Evolutionary conservation across 2,113 vertebrate species (phyloP), one percentile per base, ranked within the genome.

Genomic region (mouse (Mus musculus)): DNA sequence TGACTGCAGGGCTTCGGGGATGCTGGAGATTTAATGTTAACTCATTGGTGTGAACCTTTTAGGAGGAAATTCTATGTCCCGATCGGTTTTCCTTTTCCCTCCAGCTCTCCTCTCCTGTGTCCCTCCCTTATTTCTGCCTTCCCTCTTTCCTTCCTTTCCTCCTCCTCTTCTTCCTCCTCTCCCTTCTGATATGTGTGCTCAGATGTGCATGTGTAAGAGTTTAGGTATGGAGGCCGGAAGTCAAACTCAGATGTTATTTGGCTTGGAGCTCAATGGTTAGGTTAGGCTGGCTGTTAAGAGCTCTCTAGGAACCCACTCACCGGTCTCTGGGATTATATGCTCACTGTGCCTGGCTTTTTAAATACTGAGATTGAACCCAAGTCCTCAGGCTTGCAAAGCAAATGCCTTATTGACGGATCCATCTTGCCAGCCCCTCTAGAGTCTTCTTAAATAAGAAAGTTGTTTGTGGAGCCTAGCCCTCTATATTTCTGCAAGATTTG

Each of bases 1-100:
- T 65, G 78, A 90, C 76, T 90, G 76, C 30, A 13, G 11, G 49
- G 67, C 78, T 89, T 7, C 52, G 76, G 71, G 86, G 46, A 56
- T 14, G 36, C 77, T 80, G 77, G 86, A 22, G 63, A 84, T 65
- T 97, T 91, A 89, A 93, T 36, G 75, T 76, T 30, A 54, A n/a
- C 42, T 90, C 73, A 2, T 91, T 90, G 56, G 54, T 30, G 12
- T 81, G 30, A 0, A 42, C 6, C 16, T 1, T 19, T 77, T 85
- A 30, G 39, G 42, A 94, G n/a, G 89, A 46, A 90, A 90, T 86
- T 92, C 24, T 81, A 9, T 36, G 72, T 93, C 13, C 6, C 54
- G 36, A 85, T 36, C 3, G 9, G 52, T 16, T 30, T 12, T 54
- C 46, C 5, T 36, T 20, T 22, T 1, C 17, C 52, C 52, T 11